Evolutionary conservation across 2,888 invertebrate species (phyloP), one percentile per base, ranked within the genome.

Genomic region (Hyppa rectilinea): DNA sequence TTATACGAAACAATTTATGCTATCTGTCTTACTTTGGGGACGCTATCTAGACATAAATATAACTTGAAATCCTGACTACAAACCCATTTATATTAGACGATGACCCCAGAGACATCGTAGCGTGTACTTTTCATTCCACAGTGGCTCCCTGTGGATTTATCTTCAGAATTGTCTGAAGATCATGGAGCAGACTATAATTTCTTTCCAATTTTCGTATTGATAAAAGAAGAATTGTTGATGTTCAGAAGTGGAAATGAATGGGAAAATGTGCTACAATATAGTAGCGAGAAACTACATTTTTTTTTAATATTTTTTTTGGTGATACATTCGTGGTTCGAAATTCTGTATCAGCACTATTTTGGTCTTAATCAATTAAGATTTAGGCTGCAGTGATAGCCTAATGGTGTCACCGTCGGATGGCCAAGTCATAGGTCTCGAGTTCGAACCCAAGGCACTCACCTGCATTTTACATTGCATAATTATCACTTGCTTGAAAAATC

Each of bases 41-140:
- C 10, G 4, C 12, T 10, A 55, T 12, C 14, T 36, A 43, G 45
- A 36, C 26, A 52, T 14, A 23, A 38, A 52, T 56, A 38, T 26
- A 31, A 38, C 38, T 40, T 43, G n/a, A 62, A 52, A 36, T 45
- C 12, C 34, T 34, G 26, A 40, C 45, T 45, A 50, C 47, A 80
- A 60, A 62, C 45, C 53, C 55, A 80, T 77, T 75, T 68, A 50
- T 47, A 74, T 56, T 50, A 63, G 12, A 34, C 20, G 10, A 20
- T 49, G 38, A 34, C 62, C 29, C 63, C 14, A 3, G 59, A 47
- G 75, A 55, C 10, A 17, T 5, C 1, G 47, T 31, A n/a, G 52
- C 43, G 26, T 43, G 50, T 61, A 78, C 80, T 80, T 64, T 80
- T 78, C 60, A 69, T 64, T 67, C n/a, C 60, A 45, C 49, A 36